phyloP scores from a whole-genome alignment of 2,888 invertebrate genomes.

The Mythimna albipuncta region DNA sequence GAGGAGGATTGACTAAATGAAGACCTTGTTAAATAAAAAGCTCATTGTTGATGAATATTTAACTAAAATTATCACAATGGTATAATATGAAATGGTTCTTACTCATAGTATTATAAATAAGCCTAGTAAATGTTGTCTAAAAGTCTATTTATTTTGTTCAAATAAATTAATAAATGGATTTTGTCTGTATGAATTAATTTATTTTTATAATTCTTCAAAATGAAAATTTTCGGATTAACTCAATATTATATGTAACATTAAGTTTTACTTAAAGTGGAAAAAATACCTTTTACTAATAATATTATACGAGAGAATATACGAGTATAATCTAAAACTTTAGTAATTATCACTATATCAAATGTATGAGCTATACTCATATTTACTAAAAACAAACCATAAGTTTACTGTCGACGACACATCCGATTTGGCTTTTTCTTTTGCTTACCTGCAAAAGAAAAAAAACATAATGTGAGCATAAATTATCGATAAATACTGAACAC shows the following conservation, averaged over 20 bases:
- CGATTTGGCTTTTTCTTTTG: conserved; percentile 57
- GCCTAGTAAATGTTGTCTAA: neutral
- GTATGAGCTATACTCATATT: too few species aligned
- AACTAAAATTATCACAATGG: neutral
- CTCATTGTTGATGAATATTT: neutral
- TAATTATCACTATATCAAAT: neutral
- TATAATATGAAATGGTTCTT: neutral
- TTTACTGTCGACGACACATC: conserved; percentile 55
- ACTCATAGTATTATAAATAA: neutral
- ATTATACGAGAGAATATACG: neutral
- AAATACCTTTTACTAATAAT: neutral
- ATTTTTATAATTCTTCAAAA: neutral
- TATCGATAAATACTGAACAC: neutral
- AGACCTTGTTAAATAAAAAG: neutral
- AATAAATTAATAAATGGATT: neutral
- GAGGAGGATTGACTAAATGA: too few species aligned
- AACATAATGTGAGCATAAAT: neutral
- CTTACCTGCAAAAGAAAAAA: conserved; percentile 73
- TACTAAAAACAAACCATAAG: neutral
- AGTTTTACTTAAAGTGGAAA: too few species aligned
- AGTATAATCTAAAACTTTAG: too few species aligned
- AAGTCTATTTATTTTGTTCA: neutral
- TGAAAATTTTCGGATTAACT: neutral
- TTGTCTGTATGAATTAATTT: neutral
- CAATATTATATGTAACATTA: neutral